These are phyloP conservation scores for Neoitamus cyanurus DNA, from an alignment of 2,888 invertebrate genomes.

Conservation along the genomic window DNA sequence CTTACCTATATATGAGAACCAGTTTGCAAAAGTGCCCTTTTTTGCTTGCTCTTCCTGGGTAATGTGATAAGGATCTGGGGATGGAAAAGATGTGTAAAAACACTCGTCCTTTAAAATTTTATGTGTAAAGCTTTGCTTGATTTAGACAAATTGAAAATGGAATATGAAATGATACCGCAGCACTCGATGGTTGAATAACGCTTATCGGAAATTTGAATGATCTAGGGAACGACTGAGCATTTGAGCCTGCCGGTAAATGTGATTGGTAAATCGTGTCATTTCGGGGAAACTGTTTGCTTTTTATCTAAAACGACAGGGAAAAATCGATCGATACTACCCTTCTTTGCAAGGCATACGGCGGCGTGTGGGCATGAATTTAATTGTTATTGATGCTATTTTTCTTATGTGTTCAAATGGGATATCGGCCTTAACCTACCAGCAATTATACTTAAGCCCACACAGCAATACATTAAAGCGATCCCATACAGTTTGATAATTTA, in stretches of 20 bases:
- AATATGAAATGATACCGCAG: slow-evolving; percentile 52
- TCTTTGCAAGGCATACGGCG: background rate
- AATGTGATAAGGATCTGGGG: background rate
- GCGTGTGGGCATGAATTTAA: background rate
- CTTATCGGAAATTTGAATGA: slow-evolving; percentile 17
- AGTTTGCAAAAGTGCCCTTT: background rate
- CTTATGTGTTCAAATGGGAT: background rate
- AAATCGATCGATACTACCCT: background rate
- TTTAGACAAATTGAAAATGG: slow-evolving; percentile 56
- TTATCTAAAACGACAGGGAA: background rate
- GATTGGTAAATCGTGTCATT: slow-evolving; percentile 26
- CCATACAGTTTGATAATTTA: too few relatives aligned
- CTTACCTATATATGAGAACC: background rate
- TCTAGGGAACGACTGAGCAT: background rate
- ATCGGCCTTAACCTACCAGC: too few relatives aligned
- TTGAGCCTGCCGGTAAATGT: background rate
- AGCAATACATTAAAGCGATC: too few relatives aligned
- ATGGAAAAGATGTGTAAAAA: slow-evolving; percentile 32
- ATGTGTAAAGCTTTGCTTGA: slow-evolving; percentile 55
- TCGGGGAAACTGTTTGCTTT: background rate
- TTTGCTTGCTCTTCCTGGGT: background rate
- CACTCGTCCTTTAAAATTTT: slow-evolving; percentile 52
- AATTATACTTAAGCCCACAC: too few relatives aligned
- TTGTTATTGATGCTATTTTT: background rate
- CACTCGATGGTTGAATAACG: slow-evolving; percentile 28